phyloP scores from a whole-genome alignment of 2,797 vertebrate species.

The Gephyroberyx darwinii region DNA sequence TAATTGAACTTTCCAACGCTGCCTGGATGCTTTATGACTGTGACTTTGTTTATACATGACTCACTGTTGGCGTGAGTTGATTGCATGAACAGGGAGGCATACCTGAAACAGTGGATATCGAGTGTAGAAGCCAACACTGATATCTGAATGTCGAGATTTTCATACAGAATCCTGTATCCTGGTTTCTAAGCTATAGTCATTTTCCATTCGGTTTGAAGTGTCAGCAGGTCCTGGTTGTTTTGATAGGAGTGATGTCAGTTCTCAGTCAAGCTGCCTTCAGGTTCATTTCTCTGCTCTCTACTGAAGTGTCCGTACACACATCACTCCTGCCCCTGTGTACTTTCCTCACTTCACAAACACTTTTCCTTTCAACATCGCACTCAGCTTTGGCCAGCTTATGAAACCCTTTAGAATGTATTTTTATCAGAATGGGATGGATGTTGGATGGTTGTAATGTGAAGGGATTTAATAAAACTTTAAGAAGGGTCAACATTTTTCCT shows the following conservation, averaged over 20 bases:
- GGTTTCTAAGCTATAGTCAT: not conserved
- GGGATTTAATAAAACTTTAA: slow-evolving; percentile 3
- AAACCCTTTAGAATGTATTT: not conserved
- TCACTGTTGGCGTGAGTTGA: not conserved
- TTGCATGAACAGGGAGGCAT: slow-evolving; percentile 6
- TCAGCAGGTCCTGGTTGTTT: slow-evolving; percentile 23
- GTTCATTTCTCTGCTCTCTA: slow-evolving; percentile 27
- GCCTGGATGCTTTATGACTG: not conserved
- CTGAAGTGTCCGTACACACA: slow-evolving; percentile 31
- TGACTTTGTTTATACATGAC: slow-evolving; percentile 11
- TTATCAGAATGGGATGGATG: slow-evolving; percentile 1
- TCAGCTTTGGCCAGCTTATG: slow-evolving; percentile 7
- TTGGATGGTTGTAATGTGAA: slow-evolving; percentile 16
- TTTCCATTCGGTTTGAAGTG: slow-evolving; percentile 45
- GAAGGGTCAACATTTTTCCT: not conserved
- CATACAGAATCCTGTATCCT: slow-evolving; percentile 1
- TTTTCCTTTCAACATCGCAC: slow-evolving; percentile 11
- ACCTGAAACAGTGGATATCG: not conserved
- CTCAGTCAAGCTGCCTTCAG: slow-evolving; percentile 17
- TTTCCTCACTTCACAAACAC: slow-evolving; percentile 32
- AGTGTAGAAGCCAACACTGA: slow-evolving; percentile 1
- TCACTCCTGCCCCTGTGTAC: slow-evolving; percentile 13
- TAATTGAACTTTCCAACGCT: slow-evolving; percentile 1
- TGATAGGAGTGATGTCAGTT: slow-evolving; percentile 32
- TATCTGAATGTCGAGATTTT: slow-evolving; percentile 10